Evolutionary conservation across 2,888 invertebrate genomes (phyloP).

Genomic region (Nezara viridula): DNA sequence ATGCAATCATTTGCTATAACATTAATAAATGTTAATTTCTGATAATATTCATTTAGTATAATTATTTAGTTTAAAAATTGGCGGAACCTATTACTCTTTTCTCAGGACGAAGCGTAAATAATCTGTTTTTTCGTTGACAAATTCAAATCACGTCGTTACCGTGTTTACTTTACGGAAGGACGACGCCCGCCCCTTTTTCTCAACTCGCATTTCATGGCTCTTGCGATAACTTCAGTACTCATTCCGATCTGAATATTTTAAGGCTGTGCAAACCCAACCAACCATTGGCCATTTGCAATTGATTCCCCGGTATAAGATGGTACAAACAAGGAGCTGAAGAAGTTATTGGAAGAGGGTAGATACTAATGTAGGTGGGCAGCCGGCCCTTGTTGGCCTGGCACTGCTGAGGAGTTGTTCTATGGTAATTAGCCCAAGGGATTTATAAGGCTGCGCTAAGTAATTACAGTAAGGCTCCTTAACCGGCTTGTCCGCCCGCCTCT

Average conservation of each 20-base stretch:
- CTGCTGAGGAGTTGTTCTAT: neutral
- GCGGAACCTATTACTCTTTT: neutral
- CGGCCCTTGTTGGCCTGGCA: neutral
- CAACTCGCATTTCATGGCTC: neutral
- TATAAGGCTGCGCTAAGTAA: neutral
- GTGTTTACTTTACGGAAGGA: neutral
- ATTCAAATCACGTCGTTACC: neutral
- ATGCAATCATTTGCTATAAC: neutral
- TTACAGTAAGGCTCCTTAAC: neutral
- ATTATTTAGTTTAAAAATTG: neutral
- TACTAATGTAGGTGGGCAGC: neutral
- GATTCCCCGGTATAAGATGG: neutral
- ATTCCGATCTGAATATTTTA: conserved; percentile 3
- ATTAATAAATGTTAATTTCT: neutral
- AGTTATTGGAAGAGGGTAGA: neutral
- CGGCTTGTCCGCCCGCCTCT: neutral
- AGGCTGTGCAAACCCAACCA: neutral
- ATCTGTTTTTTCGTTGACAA: neutral
- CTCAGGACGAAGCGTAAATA: neutral
- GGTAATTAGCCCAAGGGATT: neutral
- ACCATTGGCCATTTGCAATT: neutral
- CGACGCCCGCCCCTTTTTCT: neutral
- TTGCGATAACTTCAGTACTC: neutral
- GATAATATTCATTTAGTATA: neutral
- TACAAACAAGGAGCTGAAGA: neutral